A percentile compares a stretch with the other conserved stretches of the same genome.
Evolutionary conservation across 37 sponge, comb jelly and placozoan species (phyloP).

Genomic region (Chondrilla cf. caribensis): DNA sequence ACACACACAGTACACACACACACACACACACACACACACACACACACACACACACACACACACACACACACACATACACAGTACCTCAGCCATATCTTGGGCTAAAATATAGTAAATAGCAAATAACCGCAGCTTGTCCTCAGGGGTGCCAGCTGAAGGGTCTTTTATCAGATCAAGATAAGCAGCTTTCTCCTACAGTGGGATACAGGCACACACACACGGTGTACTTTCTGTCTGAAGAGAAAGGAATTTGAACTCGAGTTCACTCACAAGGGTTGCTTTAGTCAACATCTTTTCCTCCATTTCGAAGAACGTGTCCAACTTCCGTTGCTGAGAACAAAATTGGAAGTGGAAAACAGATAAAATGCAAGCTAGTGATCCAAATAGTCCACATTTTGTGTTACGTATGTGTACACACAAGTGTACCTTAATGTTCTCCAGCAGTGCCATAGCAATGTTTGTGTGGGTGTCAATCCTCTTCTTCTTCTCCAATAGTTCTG

Average conservation of each 20-base stretch:
- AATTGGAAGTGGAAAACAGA: neutral
- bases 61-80: no score
- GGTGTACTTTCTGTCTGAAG: no score
- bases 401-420: neutral
- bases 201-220: no score
- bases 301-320: slow-evolving; percentile 93
- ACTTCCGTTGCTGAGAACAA: slow-evolving; percentile 59
- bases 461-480: slow-evolving; percentile 97
- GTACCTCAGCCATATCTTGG: slow-evolving; percentile 71
- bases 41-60: no score
- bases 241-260: no score
- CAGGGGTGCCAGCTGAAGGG: slow-evolving; percentile 66
- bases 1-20: no score
- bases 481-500: slow-evolving; percentile 95
- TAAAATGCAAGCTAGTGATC: no score
- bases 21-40: no score
- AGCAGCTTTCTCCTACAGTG: neutral
- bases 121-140: slow-evolving; percentile 94
- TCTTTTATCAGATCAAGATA: slow-evolving; percentile 15
- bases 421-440: slow-evolving; percentile 85
- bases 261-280: slow-evolving; percentile 64
- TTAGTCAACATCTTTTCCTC: slow-evolving; percentile 95
- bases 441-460: slow-evolving; percentile 92
- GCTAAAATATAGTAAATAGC: slow-evolving; percentile 85
- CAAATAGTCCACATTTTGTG: neutral